Conservation (phyloP, 2,113 vertebrate genomes). For the Gopherus evgoodei region DNA sequence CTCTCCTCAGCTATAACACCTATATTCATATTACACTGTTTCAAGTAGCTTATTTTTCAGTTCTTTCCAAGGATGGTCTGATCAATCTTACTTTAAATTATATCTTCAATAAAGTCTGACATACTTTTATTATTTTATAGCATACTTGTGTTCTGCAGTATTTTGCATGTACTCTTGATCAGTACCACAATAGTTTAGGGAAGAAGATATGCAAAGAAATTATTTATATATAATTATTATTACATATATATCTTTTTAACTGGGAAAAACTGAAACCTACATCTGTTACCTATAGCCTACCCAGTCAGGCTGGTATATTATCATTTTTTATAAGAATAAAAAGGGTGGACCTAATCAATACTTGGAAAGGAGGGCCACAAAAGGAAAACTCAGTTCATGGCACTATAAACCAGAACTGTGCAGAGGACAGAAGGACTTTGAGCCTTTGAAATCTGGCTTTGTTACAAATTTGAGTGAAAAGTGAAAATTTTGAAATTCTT, state of each 20-base stretch:
- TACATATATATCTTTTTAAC: not conserved
- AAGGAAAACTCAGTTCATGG: not conserved
- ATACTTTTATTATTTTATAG: not conserved
- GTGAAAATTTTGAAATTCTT: no score
- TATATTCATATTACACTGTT: not conserved
- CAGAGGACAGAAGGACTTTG: no score
- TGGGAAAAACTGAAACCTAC: not conserved
- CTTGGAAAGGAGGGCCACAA: not conserved
- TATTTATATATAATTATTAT: not conserved
- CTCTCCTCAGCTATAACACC: not conserved
- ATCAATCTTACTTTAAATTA: not conserved
- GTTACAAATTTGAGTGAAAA: no score
- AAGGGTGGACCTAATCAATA: not conserved
- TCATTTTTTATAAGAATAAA: not conserved
- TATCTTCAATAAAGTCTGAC: not conserved
- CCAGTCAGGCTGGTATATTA: rapidly evolving
- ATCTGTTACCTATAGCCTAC: not conserved
- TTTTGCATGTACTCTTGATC: not conserved
- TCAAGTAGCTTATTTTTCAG: not conserved
- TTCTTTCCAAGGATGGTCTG: not conserved
- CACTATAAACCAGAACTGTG: not conserved
- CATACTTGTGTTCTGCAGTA: not conserved
- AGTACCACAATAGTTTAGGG: not conserved
- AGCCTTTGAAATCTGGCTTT: no score
- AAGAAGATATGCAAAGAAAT: not conserved